Percentiles rank a stretch among this genome's conserved stretches.
These are phyloP conservation scores for Xestobium rufovillosum DNA, from an alignment of 2,888 invertebrate genomes.

Conservation along the genomic window DNA sequence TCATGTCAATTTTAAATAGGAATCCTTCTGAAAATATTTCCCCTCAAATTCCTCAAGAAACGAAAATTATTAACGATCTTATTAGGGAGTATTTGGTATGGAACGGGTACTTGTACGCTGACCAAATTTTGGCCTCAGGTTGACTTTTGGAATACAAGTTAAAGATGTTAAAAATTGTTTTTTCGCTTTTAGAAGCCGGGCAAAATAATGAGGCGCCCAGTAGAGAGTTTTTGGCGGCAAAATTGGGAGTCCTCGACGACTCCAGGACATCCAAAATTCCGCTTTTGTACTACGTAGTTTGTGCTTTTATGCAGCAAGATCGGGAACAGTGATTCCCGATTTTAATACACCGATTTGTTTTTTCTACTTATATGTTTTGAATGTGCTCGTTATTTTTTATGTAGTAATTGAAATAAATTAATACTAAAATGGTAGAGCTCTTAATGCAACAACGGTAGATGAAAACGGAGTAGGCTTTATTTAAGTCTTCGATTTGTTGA, in stretches of 20 bases:
- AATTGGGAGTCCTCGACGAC: constrained; percentile 41
- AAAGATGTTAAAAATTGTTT: too few species aligned
- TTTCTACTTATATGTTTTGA: too few species aligned
- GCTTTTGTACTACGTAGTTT: constrained; percentile 39
- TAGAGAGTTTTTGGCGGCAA: constrained; percentile 37
- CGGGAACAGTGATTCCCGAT: too few species aligned
- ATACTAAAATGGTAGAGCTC: too few species aligned
- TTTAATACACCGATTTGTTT: too few species aligned
- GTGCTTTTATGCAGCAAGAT: constrained; percentile 39
- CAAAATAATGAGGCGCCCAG: constrained; percentile 32
- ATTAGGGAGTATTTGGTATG: constrained; percentile 61
- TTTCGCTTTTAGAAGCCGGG: constrained; percentile 38
- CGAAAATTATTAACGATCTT: constrained; percentile 55
- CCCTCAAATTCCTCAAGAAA: constrained; percentile 39
- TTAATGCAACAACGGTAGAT: too few species aligned
- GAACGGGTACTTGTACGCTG: constrained; percentile 62
- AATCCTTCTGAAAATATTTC: constrained; percentile 28
- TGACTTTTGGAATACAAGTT: too few species aligned
- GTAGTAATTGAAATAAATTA: too few species aligned
- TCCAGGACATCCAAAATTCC: constrained; percentile 39
- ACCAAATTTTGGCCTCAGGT: constrained; percentile 40
- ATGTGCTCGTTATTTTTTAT: too few species aligned
- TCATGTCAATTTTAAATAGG: constrained; percentile 39
- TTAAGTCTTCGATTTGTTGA: too few species aligned
- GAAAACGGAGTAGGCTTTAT: too few species aligned